phyloP scores from a whole-genome alignment of 2,797 vertebrate species.

The Cuniculus paca region DNA sequence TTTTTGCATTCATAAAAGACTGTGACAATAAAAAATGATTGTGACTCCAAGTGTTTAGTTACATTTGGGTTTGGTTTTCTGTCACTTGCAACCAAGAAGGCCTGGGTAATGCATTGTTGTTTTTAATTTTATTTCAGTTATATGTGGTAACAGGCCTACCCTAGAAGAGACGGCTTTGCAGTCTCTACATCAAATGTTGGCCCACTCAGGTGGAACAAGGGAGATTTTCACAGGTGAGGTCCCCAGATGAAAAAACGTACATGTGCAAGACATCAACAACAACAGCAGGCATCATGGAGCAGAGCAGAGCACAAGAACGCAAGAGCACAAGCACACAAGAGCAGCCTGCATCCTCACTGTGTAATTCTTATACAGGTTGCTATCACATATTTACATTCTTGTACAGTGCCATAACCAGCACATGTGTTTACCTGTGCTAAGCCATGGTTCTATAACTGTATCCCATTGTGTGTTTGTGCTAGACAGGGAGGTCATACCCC shows the following conservation, averaged over 20 bases:
- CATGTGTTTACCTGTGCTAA: background rate
- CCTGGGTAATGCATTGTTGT: background rate
- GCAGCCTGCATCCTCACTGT: background rate
- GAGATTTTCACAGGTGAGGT: no score
- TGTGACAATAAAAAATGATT: background rate
- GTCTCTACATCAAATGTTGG: background rate
- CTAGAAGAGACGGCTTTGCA: background rate
- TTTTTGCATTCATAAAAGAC: background rate
- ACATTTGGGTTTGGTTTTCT: background rate
- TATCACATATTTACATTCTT: background rate
- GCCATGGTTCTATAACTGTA: background rate
- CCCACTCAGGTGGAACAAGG: no score
- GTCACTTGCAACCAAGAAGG: background rate
- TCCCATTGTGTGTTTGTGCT: background rate
- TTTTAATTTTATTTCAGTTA: background rate
- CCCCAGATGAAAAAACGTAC: no score
- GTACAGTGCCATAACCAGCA: background rate
- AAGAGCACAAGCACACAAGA: background rate
- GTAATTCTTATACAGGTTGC: background rate
- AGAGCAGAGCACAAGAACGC: background rate
- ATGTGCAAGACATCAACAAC: no score
- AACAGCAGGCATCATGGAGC: no score
- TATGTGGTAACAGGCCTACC: background rate
- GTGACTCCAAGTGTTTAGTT: background rate
- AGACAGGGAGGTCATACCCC: background rate